These are phyloP conservation scores for Ascaphus truei DNA, from an alignment of 2,113 vertebrate genomes.

Conservation along the genomic window DNA sequence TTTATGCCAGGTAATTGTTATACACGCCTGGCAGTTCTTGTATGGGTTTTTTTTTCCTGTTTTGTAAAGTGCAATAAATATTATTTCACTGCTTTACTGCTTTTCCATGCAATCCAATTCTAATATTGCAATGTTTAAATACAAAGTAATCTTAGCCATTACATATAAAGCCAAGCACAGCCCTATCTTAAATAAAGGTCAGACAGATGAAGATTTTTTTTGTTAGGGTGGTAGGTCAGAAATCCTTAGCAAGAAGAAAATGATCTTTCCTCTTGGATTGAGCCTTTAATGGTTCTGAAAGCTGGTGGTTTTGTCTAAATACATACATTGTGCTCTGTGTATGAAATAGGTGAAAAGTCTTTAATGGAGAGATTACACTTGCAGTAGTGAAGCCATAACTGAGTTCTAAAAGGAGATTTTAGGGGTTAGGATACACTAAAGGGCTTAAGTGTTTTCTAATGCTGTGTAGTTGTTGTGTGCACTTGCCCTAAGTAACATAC, in stretches of 20 bases:
- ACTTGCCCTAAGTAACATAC: conserved; percentile 30
- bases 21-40: too few relatives aligned
- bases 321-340: conserved; percentile 45
- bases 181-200: conserved; percentile 49
- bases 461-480: conserved; percentile 45
- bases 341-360: conserved; percentile 59
- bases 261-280: conserved; percentile 61
- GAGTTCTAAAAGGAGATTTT: conserved; percentile 66
- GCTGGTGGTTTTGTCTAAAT: conserved; percentile 62
- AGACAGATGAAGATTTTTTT: conserved; percentile 35
- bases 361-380: conserved; percentile 73
- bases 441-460: conserved; percentile 69
- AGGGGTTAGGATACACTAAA: conserved; percentile 60
- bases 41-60: too few relatives aligned
- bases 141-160: conserved; percentile 46
- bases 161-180: conserved; percentile 39
- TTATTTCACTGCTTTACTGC: too few relatives aligned
- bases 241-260: conserved; percentile 55
- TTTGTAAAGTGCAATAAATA: too few relatives aligned
- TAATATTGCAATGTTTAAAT: too few relatives aligned
- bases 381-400: conserved; percentile 41
- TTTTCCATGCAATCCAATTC: too few relatives aligned
- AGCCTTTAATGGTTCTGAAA: conserved; percentile 74
- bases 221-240: conserved; percentile 39
- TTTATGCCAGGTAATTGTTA: too few relatives aligned